A percentile compares a stretch with the other conserved stretches of the same genome.
Evolutionary conservation across 2,797 vertebrate genomes (phyloP).

Genomic region (Anabacerthia variegaticeps): DNA sequence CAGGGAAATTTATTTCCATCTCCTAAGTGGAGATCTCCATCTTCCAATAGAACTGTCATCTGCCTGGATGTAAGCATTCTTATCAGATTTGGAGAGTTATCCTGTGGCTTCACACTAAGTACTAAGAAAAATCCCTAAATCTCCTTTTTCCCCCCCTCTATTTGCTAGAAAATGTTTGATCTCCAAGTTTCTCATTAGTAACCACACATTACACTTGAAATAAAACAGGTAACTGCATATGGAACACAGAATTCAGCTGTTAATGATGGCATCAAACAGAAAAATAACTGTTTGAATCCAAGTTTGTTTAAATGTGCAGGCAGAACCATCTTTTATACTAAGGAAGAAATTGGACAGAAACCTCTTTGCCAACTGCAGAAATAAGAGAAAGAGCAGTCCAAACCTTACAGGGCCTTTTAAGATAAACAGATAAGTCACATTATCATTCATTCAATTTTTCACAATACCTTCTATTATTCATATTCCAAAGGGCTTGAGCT

Average conservation of each 20-base stretch:
- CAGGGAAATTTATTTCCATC: background rate
- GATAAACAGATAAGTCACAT: background rate
- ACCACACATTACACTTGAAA: background rate
- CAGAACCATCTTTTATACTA: background rate
- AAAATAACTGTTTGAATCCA: background rate
- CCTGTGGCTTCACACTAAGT: background rate
- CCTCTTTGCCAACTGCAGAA: background rate
- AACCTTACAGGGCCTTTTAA: background rate
- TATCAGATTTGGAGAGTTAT: background rate
- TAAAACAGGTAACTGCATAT: background rate
- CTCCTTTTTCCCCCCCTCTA: accelerated
- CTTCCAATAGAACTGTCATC: background rate
- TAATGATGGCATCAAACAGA: background rate
- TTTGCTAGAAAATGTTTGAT: background rate
- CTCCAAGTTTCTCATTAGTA: background rate
- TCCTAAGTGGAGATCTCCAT: background rate
- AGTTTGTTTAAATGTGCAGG: background rate
- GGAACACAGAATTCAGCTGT: background rate
- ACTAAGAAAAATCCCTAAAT: background rate
- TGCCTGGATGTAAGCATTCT: background rate
- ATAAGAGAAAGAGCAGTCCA: background rate
- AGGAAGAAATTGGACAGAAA: background rate
- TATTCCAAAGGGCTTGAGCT: background rate
- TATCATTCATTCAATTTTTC: background rate
- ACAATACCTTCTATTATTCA: background rate